Conservation (phyloP, 2,113 vertebrate species). For the Egretta garzetta region DNA sequence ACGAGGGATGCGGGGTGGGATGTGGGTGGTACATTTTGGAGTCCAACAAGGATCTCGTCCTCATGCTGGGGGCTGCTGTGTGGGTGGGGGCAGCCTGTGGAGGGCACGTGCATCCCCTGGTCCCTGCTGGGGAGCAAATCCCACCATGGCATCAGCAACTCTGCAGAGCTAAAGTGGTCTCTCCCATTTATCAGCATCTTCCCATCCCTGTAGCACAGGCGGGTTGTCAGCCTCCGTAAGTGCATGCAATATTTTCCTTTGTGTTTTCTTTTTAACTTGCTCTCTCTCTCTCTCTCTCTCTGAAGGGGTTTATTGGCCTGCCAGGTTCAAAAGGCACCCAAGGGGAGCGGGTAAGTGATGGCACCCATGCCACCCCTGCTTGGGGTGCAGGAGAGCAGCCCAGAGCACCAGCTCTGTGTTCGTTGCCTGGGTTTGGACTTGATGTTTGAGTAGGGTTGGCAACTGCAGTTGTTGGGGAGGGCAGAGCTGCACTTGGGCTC, state of each 20-base stretch:
- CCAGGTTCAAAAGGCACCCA: constrained; percentile 74
- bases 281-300: neutral
- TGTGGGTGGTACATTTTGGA: neutral
- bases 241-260: accelerated
- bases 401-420: accelerated
- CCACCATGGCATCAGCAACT: neutral
- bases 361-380: neutral
- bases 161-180: neutral
- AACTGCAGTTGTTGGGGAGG: neutral
- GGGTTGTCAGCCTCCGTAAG: neutral
- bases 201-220: neutral
- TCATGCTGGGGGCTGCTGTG: neutral
- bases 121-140: neutral
- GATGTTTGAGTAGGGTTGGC: neutral
- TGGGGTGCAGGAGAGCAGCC: neutral
- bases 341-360: constrained; percentile 75
- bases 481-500: neutral
- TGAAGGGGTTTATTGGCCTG: constrained; percentile 78
- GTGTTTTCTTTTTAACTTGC: neutral
- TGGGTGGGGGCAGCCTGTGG: neutral
- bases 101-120: neutral
- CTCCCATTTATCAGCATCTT: neutral
- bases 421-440: neutral
- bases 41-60: neutral
- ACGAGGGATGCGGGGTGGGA: accelerated